Conservation (phyloP, 2,888 invertebrate species). For the Chalcosyrphus nemorum region DNA sequence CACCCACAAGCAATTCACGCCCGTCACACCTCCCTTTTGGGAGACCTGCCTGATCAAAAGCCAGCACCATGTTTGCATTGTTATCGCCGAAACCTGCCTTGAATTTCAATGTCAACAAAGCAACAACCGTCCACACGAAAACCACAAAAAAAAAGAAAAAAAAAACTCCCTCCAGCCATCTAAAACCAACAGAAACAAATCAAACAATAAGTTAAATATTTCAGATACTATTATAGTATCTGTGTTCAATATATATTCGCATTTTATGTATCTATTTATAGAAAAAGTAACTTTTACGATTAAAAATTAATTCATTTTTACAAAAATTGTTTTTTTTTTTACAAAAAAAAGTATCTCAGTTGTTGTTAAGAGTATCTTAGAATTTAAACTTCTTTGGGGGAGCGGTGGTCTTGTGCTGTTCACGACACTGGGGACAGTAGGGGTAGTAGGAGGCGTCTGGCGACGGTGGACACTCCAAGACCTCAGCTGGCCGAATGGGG, state of each 20-base stretch:
- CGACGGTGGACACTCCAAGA: constrained; percentile 55
- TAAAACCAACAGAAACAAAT: not conserved
- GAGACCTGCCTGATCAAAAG: too few relatives aligned
- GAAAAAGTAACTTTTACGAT: not conserved
- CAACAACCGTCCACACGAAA: not conserved
- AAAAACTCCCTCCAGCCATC: not conserved
- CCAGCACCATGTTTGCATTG: not conserved
- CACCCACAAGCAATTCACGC: not conserved
- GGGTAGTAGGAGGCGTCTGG: constrained; percentile 45
- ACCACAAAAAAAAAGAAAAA: not conserved
- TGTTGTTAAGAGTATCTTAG: constrained; percentile 7
- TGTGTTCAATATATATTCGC: not conserved
- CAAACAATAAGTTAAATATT: not conserved
- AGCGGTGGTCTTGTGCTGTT: not conserved
- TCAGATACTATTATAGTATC: not conserved
- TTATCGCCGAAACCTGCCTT: constrained; percentile 1
- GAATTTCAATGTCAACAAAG: constrained; percentile 17
- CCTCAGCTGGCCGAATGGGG: constrained; percentile 76
- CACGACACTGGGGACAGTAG: constrained; percentile 41
- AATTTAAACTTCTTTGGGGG: constrained; percentile 43
- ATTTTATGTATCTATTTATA: constrained; percentile 16
- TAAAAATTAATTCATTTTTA: too few relatives aligned
- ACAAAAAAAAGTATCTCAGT: constrained; percentile 30
- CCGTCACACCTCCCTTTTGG: not conserved
- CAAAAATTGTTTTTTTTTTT: too few relatives aligned